Evolutionary conservation across 2,113 vertebrate species (phyloP), one percentile per base, ranked within the genome.

Genomic region (Oceanites oceanicus): DNA sequence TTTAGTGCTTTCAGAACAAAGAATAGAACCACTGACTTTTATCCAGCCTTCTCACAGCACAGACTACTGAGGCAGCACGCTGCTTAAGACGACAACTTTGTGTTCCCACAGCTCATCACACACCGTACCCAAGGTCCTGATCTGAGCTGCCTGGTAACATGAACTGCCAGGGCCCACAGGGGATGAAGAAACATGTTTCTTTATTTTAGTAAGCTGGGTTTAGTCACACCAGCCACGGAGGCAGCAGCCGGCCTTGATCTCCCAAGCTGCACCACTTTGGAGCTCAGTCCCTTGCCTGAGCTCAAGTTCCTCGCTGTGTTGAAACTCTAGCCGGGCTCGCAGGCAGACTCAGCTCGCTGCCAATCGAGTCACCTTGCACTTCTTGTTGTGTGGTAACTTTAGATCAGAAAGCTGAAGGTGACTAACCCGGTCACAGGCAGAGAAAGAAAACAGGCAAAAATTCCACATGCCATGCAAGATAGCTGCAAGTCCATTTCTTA

Each of bases 1-100:
- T 79, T n/a, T 11, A 75, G 40, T 17, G 18, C 20, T 16, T 15
- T 67, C 47, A 82, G 49, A 75, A 56, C 42, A 38, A 45, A 89
- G 17, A 65, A 34, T 13, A 63, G 21, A 91, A 42, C 58, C 9
- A 27, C 52, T 49, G 80, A 42, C 61, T 88, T 81, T 53, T 8
- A 52, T 13, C 36, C 56, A 38, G 44, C 49, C 61, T 71, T n/a
- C 77, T 66, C 47, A 8, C 49, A 81, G 61, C 71, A 55, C 0
- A 0, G 58, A 10, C 27, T 55, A 19, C 62, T 70, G 15, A 0
- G 12, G 53, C 25, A 29, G 23, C 26, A 32, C 0, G 19, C 55
- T 49, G 71, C 61, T 71, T 34, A 45, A 30, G 34, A 40, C 4
- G 16, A 67, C n/a, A 32, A 11, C 21, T 26, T 8, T 9, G 26